These are phyloP conservation scores for Venustaconcha ellipsiformis DNA, from an alignment of 1,140 invertebrate genomes.

Conservation along the genomic window DNA sequence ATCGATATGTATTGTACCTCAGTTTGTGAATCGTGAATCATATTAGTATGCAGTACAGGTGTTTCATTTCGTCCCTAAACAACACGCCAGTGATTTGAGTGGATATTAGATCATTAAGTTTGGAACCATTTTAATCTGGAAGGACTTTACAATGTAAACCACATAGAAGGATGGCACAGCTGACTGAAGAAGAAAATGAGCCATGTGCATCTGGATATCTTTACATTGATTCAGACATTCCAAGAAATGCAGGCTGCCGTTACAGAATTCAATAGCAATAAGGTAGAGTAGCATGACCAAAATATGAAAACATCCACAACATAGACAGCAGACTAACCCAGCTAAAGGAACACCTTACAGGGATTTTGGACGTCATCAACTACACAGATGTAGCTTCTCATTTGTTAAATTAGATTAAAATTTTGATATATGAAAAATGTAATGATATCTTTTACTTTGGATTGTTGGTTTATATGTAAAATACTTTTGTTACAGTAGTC, in stretches of 20 bases:
- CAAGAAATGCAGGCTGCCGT: neutral
- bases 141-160: neutral
- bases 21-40: no score
- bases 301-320: neutral
- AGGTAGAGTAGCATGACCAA: neutral
- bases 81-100: neutral
- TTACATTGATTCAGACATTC: neutral
- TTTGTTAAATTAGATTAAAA: no score
- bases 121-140: neutral
- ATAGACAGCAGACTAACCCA: neutral
- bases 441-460: no score
- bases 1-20: no score
- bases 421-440: no score
- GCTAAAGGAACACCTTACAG: no score
- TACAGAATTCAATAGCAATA: neutral
- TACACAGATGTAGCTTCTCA: no score
- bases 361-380: no score
- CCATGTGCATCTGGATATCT: neutral
- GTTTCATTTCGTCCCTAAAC: no score
- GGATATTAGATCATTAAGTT: neutral
- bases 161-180: neutral
- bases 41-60: no score
- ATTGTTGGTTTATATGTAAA: no score
- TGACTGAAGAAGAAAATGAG: conserved; percentile 2
- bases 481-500: no score